Conservation (phyloP, 2,797 vertebrate species). For the Siniperca scherzeri region DNA sequence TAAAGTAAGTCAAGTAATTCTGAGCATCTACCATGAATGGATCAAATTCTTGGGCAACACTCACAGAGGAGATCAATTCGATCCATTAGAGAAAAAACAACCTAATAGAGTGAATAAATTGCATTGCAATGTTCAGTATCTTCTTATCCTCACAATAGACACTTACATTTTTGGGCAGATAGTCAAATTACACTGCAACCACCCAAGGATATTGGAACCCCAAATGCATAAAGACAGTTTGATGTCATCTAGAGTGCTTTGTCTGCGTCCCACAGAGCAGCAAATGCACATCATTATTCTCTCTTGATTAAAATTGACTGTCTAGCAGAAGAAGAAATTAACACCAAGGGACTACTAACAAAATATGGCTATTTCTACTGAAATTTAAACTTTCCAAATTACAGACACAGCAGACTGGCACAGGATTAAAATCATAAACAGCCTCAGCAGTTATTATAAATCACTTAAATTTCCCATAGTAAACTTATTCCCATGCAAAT, state of each 20-base stretch:
- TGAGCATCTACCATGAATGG: conserved; percentile 2
- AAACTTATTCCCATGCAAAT: conserved; percentile 33
- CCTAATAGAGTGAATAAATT: background rate
- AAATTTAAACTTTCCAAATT: conserved; percentile 25
- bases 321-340: conserved; percentile 19
- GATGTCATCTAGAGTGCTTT: conserved; percentile 5
- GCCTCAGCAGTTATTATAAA: conserved; percentile 30
- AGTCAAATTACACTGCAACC: background rate
- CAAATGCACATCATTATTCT: background rate
- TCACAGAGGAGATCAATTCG: conserved; percentile 10
- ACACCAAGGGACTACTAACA: conserved; percentile 1
- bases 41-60: conserved; percentile 27
- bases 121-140: background rate
- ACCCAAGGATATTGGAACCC: background rate
- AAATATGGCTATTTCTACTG: background rate
- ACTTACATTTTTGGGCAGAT: conserved; percentile 6
- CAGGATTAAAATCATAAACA: conserved; percentile 33
- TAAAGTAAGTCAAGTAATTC: background rate
- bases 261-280: conserved; percentile 17
- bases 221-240: conserved; percentile 6
- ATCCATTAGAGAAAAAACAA: conserved; percentile 14
- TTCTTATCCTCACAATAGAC: conserved; percentile 13
- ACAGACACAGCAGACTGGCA: conserved; percentile 11
- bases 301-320: conserved; percentile 22
- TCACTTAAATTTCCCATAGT: conserved; percentile 22